Percentiles rank a stretch among this genome's conserved stretches.
These are phyloP conservation scores for Phyllopteryx taeniolatus DNA, from an alignment of 2,113 vertebrate genomes.

Conservation along the genomic window DNA sequence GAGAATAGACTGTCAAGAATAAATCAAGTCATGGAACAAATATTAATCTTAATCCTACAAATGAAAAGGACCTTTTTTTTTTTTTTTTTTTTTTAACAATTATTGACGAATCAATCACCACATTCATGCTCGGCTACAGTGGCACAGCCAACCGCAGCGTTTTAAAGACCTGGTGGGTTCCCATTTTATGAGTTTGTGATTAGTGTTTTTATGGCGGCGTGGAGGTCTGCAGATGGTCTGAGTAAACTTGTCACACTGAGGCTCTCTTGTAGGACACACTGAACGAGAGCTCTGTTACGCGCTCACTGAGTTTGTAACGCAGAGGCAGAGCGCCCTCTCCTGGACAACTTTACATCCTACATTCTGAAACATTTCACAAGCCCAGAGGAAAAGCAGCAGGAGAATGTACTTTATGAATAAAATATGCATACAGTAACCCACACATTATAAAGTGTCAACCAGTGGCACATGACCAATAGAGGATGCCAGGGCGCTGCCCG, in stretches of 20 bases:
- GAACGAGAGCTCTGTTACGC: conserved; percentile 54
- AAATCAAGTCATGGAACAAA: not conserved
- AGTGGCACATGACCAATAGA: too few relatives aligned
- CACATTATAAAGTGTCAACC: too few relatives aligned
- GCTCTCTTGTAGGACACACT: conserved; percentile 52
- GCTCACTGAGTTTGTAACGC: conserved; percentile 26
- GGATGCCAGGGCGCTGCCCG: too few relatives aligned
- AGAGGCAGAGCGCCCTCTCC: conserved; percentile 67
- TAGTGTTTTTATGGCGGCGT: conserved; percentile 68
- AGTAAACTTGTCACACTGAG: conserved; percentile 72
- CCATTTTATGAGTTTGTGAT: conserved; percentile 70
- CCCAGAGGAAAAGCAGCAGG: too few relatives aligned
- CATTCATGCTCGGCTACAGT: conserved; percentile 42
- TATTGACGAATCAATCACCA: conserved; percentile 50
- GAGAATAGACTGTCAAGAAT: not conserved
- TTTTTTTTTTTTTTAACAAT: not conserved
- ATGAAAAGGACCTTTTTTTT: not conserved
- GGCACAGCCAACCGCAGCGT: conserved; percentile 10
- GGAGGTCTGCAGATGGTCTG: conserved; percentile 70
- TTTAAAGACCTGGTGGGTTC: conserved; percentile 61
- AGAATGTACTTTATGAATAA: too few relatives aligned
- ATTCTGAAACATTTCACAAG: not conserved
- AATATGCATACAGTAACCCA: too few relatives aligned
- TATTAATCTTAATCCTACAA: not conserved
- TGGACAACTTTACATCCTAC: conserved; percentile 30